Evolutionary conservation across 2,113 vertebrate genomes (phyloP), one percentile per base, ranked within the genome.

Genomic region (Notothenia coriiceps): DNA sequence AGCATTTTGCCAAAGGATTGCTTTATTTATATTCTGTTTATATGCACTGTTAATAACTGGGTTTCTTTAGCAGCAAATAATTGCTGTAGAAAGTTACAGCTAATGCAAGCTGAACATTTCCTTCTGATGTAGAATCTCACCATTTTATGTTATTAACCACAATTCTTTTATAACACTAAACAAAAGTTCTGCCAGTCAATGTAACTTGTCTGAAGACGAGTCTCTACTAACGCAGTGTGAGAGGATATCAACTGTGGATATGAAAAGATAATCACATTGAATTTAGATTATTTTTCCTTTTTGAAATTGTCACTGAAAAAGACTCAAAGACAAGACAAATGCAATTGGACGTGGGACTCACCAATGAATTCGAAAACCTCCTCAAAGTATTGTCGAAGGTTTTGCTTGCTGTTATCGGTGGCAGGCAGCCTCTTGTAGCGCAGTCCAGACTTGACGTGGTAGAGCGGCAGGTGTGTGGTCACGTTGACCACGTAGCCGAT

Each of bases 331-430:
- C 8, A 40, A 13, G 55, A 25, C 40, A 61, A 40, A 29, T 10
- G 18, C n/a, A 33, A 20, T 15, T 47, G 33, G 15, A 29, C 2
- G 17, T 5, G 35, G 35, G 0, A 63, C 95, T 93, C 86, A 96
- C 96, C 96, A 50, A 96, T 96, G 75, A 96, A 97, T 83, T 96
- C 96, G 79, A 96, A 96, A 54, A 95, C 96, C 90, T 96, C 96
- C 83, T 96, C 96, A 47, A 97, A 97, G 87, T 97, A 97, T 74
- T 97, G 96, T 35, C 94, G 94, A 56, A 97, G 95, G 91, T 97
- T 96, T 90, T 97, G 96, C 86, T 95, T 96, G 95, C 94, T 96
- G 93, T 95, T 97, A 84, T 97, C 96, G 0, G 96, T 96, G 72
- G 96, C 96, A 0, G 96, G 96, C 46, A 97, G 91, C 61, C 96